A percentile compares a stretch with the other conserved stretches of the same genome.
Evolutionary conservation across 1,140 invertebrate species (phyloP).

Genomic region (Hermetia illucens): DNA sequence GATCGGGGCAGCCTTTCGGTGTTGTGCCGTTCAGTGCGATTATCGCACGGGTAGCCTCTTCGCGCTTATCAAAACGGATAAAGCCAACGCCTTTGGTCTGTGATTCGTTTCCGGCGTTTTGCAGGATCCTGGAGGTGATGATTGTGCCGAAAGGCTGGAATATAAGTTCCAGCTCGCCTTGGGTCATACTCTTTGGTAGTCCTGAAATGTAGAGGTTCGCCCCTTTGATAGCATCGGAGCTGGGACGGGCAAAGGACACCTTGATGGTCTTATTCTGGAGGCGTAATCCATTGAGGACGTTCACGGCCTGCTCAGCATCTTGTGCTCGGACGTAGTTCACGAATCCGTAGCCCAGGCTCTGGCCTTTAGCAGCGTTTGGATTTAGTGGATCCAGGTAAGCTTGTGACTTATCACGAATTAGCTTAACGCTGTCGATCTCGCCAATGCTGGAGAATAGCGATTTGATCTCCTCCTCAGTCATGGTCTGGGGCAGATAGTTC

Average conservation of each 20-base stretch:
- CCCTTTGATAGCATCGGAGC: slow-evolving; percentile 77
- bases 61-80: slow-evolving; percentile 44
- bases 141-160: slow-evolving; percentile 71
- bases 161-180: slow-evolving; percentile 67
- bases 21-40: slow-evolving; percentile 43
- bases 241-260: slow-evolving; percentile 78
- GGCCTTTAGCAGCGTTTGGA: slow-evolving; percentile 40
- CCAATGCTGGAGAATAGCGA: slow-evolving; percentile 75
- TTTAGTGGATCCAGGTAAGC: slow-evolving; percentile 33
- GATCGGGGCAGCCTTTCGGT: slow-evolving; percentile 39
- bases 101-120: slow-evolving; percentile 40
- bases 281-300: slow-evolving; percentile 70
- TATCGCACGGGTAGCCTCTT: slow-evolving; percentile 43
- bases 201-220: slow-evolving; percentile 81
- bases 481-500: slow-evolving; percentile 83
- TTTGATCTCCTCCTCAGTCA: slow-evolving; percentile 82
- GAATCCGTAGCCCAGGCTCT: slow-evolving; percentile 80
- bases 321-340: slow-evolving; percentile 72
- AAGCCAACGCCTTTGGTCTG: slow-evolving; percentile 47
- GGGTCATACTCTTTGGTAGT: slow-evolving; percentile 71
- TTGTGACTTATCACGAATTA: slow-evolving; percentile 79
- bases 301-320: slow-evolving; percentile 78
- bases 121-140: slow-evolving; percentile 74
- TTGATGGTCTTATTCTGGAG: slow-evolving; percentile 85
- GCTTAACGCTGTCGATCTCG: slow-evolving; percentile 79